Evolutionary conservation across 30 jellyfish, hydroid and myxozoan species (phyloP), one percentile per base, ranked within the genome.

Genomic region (Pseudorhiza aurosa): DNA sequence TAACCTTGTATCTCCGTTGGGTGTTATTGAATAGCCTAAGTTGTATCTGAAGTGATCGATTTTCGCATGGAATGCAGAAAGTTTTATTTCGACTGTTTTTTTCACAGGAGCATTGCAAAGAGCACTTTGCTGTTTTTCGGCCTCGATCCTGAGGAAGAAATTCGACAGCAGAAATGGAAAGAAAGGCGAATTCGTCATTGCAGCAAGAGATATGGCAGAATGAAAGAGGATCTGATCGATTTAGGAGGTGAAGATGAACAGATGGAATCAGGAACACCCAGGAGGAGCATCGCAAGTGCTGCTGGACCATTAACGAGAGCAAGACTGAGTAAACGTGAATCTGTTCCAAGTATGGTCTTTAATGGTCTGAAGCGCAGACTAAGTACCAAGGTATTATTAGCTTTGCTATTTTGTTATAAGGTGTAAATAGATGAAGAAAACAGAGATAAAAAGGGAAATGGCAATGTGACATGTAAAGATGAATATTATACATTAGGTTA

Each of bases 321-420:
- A 8, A 72, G 95, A 44, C 19, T 58, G 59, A 85, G 89, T 50
- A 72, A 74, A 50, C 44, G 95, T 35, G 95, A 85, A 26, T 85
- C 95, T 0, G 95, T 85, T 10, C 95, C 95, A 10, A 72, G 84
- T 43, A 85, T 85, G 95, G 95, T 85, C 4, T 85, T 37, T 30
- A 72, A 85, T 71, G 88, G 88, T 15, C 37, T 85, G 81, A 85
- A 63, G 47, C 44, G 88, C 72, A 37, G 77, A 17, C 50, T 85
- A 46, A 85, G 95, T 56, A 53, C 85, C 7, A 85, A 73, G 95
- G 95, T 85, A 39, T 15, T n/a, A n/a, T n/a, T n/a, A n/a, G n/a
- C n/a, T n/a, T n/a, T 4, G 81, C 47, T 31, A 40, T 1, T 56
- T 19, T 56, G 15, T 12, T 4, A 4, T 45, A 4, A 24, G 26